Percentiles rank a stretch among this genome's conserved stretches.
These are phyloP conservation scores for Notothenia coriiceps DNA, from an alignment of 2,113 vertebrate genomes.

Conservation along the genomic window DNA sequence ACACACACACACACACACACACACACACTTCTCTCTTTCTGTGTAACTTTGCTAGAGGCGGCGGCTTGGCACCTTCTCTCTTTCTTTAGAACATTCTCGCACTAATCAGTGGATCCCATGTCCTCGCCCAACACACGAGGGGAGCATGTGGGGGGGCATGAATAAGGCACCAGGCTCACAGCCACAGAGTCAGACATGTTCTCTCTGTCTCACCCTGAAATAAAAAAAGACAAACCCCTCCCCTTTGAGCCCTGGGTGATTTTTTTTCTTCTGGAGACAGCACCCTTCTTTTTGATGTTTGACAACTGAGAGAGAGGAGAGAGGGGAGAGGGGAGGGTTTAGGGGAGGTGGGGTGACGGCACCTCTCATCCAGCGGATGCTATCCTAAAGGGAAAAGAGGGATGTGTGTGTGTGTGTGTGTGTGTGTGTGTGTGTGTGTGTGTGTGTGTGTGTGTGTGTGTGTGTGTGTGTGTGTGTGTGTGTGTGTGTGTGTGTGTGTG, in stretches of 20 bases:
- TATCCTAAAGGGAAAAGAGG: conserved; percentile 60
- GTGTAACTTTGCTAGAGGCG: conserved; percentile 70
- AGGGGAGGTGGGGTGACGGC: conserved; percentile 34
- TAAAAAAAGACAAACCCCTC: conserved; percentile 21
- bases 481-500: background rate
- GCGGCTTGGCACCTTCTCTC: conserved; percentile 59
- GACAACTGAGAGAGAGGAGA: conserved; percentile 68
- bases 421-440: background rate
- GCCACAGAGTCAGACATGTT: conserved; percentile 50
- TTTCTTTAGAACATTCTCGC: conserved; percentile 65
- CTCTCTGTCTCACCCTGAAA: conserved; percentile 23
- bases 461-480: background rate
- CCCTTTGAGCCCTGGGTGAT: conserved; percentile 51
- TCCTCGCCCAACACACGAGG: conserved; percentile 50
- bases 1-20: conserved; percentile 53
- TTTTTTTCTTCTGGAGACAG: conserved; percentile 74
- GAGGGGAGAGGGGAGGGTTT: conserved; percentile 46
- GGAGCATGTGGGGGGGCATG: conserved; percentile 53
- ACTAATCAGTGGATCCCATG: conserved; percentile 70
- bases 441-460: too few species aligned
- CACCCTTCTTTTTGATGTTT: conserved; percentile 79
- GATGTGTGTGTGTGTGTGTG: conserved; percentile 8
- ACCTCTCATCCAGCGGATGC: conserved; percentile 76
- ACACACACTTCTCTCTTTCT: conserved; percentile 47
- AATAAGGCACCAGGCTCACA: conserved; percentile 50